A percentile compares a stretch with the other conserved stretches of the same genome.
Conservation (phyloP, 1,140 invertebrate genomes). For the Lethocerus indicus region DNA sequence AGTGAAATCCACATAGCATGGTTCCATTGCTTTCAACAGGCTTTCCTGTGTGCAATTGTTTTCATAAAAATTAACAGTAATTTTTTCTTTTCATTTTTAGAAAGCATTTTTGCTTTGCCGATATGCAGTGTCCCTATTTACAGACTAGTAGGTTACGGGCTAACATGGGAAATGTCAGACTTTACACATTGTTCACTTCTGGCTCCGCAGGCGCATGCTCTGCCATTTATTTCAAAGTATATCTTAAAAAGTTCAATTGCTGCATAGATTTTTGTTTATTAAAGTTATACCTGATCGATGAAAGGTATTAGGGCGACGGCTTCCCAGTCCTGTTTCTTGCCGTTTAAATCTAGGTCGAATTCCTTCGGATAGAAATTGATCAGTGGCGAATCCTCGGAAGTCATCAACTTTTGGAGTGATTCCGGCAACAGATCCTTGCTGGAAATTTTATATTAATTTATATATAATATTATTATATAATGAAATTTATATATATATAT, state of each 20-base stretch:
- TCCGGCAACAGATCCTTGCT: slow-evolving; percentile 61
- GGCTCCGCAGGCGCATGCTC: too few relatives aligned
- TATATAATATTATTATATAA: not conserved
- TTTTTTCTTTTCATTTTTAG: not conserved
- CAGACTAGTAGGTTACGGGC: too few relatives aligned
- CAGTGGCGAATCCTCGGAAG: slow-evolving; percentile 61
- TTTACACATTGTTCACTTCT: too few relatives aligned
- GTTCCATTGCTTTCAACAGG: slow-evolving; percentile 59
- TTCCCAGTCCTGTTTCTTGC: slow-evolving; percentile 94
- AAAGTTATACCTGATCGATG: slow-evolving; percentile 61
- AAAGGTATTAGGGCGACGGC: slow-evolving; percentile 94
- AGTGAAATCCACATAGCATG: slow-evolving; percentile 45
- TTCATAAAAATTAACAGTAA: not conserved
- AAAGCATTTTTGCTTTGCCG: too few relatives aligned
- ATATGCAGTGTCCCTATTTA: too few relatives aligned
- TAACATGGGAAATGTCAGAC: too few relatives aligned
- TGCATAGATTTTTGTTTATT: too few relatives aligned
- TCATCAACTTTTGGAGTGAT: slow-evolving; percentile 72
- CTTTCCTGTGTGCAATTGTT: slow-evolving; percentile 29
- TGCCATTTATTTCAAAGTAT: too few relatives aligned
- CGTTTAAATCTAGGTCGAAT: slow-evolving; percentile 82
- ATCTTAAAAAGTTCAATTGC: too few relatives aligned
- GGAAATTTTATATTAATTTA: slow-evolving; percentile 11
- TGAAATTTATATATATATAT: not conserved
- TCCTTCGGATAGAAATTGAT: slow-evolving; percentile 78